Conservation (phyloP, 2,888 invertebrate species). For the Zootermopsis nevadensis region DNA sequence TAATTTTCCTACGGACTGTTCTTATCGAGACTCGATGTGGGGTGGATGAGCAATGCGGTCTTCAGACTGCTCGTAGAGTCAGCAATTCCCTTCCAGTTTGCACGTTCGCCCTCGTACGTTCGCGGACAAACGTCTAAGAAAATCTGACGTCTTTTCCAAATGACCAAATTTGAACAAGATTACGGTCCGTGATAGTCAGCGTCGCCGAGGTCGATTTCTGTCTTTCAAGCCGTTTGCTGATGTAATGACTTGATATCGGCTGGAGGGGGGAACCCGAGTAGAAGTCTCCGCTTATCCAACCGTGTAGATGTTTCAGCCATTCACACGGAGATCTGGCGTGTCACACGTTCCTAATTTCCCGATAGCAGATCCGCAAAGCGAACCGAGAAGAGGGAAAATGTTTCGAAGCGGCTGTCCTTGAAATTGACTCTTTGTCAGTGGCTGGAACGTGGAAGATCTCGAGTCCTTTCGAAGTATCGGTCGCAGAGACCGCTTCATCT, state of each 20-base stretch:
- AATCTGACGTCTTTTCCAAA: constrained; percentile 19
- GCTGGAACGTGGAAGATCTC: too few species aligned
- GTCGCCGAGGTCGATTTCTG: background rate
- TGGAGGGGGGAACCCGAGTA: background rate
- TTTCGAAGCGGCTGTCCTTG: too few species aligned
- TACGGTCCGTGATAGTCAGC: background rate
- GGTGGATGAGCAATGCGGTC: too few species aligned
- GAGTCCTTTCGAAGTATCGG: too few species aligned
- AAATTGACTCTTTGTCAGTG: too few species aligned
- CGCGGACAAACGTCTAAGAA: background rate
- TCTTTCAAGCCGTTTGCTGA: background rate
- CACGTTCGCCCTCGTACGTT: too few species aligned
- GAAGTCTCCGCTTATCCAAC: background rate
- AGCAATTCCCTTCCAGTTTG: too few species aligned
- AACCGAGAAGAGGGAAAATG: too few species aligned
- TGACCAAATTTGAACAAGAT: constrained; percentile 29
- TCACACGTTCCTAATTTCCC: background rate
- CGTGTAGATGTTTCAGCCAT: background rate
- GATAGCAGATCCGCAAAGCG: background rate
- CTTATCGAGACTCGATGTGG: too few species aligned
- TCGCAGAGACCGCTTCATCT: too few species aligned
- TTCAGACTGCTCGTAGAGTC: too few species aligned
- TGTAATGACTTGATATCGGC: background rate
- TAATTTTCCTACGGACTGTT: too few species aligned
- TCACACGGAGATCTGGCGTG: background rate